Percentiles rank a stretch among this genome's conserved stretches.
Conservation (phyloP, 2,888 invertebrate species). For the Yponomeuta sedellus region DNA sequence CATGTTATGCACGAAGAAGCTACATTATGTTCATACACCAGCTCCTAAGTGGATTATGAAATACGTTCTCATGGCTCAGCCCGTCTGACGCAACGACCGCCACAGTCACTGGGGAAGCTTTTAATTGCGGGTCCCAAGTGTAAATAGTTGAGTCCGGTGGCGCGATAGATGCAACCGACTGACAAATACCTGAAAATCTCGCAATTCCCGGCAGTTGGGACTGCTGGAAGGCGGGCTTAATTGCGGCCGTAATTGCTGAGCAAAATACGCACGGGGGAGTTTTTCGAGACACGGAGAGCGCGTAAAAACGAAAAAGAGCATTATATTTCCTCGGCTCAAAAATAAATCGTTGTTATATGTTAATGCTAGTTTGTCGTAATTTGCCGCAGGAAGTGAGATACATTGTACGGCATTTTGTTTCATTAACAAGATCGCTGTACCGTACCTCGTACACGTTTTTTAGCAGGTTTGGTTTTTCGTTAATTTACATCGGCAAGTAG, state of each 20-base stretch:
- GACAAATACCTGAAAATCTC: constrained; percentile 17
- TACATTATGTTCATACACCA: background rate
- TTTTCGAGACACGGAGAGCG: background rate
- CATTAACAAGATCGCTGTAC: background rate
- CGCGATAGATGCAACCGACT: constrained; percentile 15
- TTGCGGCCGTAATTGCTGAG: constrained; percentile 49
- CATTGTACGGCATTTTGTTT: background rate
- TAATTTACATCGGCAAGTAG: too few species aligned
- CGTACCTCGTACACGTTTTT: too few species aligned
- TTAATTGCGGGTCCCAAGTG: constrained; percentile 13
- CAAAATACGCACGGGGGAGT: constrained; percentile 3
- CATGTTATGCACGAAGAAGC: background rate
- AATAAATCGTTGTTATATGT: constrained; percentile 1
- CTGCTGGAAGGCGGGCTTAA: constrained; percentile 44
- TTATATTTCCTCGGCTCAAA: background rate
- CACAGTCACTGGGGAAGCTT: constrained; percentile 3
- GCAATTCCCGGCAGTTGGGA: constrained; percentile 25
- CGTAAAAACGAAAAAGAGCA: background rate
- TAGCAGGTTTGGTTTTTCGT: too few species aligned
- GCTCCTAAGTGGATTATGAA: background rate
- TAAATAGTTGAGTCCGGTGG: constrained; percentile 9
- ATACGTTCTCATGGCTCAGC: background rate
- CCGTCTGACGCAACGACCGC: background rate
- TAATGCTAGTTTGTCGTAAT: background rate
- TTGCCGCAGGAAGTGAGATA: background rate